Percentiles rank a stretch among this genome's conserved stretches.
Evolutionary conservation across 2,113 vertebrate genomes (phyloP).

Genomic region (Hepsetus odoe): DNA sequence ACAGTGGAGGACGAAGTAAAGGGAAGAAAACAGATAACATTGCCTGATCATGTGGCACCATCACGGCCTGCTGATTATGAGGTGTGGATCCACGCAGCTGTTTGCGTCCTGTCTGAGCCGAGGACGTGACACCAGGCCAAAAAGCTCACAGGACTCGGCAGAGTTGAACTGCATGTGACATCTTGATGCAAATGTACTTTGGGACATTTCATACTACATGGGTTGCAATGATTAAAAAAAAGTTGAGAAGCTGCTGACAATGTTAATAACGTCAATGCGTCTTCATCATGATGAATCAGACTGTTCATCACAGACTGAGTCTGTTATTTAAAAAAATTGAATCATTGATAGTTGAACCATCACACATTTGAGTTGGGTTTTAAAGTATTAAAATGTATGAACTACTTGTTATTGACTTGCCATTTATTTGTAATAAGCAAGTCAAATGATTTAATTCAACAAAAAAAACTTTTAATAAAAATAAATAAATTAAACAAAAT

Average conservation of each 20-base stretch:
- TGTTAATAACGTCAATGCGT: background rate
- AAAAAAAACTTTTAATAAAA: no score
- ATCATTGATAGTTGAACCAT: no score
- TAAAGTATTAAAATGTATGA: no score
- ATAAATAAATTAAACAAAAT: no score
- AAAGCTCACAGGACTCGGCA: slow-evolving; percentile 51
- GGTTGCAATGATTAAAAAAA: background rate
- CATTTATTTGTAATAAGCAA: no score
- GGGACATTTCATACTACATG: slow-evolving; percentile 25
- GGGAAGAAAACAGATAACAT: slow-evolving; percentile 57
- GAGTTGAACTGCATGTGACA: slow-evolving; percentile 55
- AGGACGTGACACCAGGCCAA: slow-evolving; percentile 50
- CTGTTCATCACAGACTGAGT: no score
- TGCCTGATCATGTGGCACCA: slow-evolving; percentile 66
- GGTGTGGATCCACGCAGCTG: slow-evolving; percentile 68
- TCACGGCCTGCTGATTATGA: slow-evolving; percentile 68
- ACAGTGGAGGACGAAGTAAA: slow-evolving; percentile 45
- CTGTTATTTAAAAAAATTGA: no score
- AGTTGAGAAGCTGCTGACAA: no score
- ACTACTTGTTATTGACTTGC: no score
- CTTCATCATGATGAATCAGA: background rate
- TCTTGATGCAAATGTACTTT: slow-evolving; percentile 55
- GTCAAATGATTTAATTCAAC: no score
- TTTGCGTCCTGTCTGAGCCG: slow-evolving; percentile 59
- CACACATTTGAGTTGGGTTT: no score